Conservation (phyloP, 2,797 vertebrate genomes). For the Agapornis canus region DNA sequence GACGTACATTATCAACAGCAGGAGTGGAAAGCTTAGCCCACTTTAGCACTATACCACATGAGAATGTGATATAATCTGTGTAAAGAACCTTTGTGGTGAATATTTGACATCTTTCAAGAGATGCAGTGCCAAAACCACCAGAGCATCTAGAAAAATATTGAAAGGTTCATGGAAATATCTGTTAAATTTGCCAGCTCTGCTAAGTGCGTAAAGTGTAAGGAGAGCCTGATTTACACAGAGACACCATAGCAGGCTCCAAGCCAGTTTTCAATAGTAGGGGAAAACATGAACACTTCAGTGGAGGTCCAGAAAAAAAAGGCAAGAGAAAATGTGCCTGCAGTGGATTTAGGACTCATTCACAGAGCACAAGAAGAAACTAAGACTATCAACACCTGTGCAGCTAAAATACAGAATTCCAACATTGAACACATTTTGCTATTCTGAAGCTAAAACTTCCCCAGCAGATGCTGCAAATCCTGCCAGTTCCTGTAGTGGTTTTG, state of each 20-base stretch:
- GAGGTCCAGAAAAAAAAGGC: neutral
- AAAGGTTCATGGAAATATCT: neutral
- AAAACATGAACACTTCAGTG: neutral
- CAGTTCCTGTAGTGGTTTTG: neutral
- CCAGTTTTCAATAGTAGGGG: neutral
- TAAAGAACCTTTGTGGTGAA: neutral
- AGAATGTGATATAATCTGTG: neutral
- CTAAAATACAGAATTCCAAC: neutral
- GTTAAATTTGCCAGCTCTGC: neutral
- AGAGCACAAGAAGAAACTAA: neutral
- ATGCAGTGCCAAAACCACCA: neutral
- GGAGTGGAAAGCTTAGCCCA: neutral
- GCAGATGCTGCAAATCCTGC: neutral
- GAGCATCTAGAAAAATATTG: neutral
- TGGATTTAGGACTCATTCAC: neutral
- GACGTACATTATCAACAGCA: neutral
- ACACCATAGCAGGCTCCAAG: neutral
- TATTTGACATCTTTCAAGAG: neutral
- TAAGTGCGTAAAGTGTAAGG: neutral
- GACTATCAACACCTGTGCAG: neutral
- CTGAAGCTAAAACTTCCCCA: neutral
- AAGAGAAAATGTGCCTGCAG: neutral
- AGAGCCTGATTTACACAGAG: neutral
- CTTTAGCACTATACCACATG: neutral
- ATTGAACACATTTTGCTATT: slow-evolving; percentile 17